Base-by-base conservation (phyloP, 2,888 invertebrate genomes). In the Eupeodes luniger region DNA sequence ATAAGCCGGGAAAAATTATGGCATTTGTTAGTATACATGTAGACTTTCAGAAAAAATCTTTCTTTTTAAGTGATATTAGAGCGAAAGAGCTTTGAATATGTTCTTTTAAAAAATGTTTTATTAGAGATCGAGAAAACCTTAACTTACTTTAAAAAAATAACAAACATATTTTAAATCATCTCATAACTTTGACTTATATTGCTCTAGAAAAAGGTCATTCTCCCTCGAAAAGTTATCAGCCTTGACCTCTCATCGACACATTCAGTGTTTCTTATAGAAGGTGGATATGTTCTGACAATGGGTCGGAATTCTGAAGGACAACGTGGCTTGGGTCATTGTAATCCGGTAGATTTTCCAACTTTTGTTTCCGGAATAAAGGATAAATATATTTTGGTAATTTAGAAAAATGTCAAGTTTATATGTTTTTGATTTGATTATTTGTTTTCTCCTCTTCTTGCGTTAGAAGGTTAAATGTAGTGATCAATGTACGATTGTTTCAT, bases 221-320 rank as follows among this genome's bases (percentile, higher is more conserved):
- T 96, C n/a, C 94, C 94, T 0, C 94, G 95, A 76, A 94, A 94
- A 90, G 95, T 96, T 7, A 91, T 94, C 4, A 94, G 95, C 90
- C 94, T 96, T 4, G 94, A 95, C 64, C 94, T 96, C 91, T 96
- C 96, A 0, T 92, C 92, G 10, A 94, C 94, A 66, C 96, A 96
- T 91, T 95, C 95, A 1, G 95, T 95, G 7, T 94, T 96, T 61
- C 93, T 96, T 6, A 94, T 96, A 0, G 95, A 95, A 91, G 94
- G 95, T 27, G 96, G 96, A 1, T 95, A 95, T 90, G 94, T 96
- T 11, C 94, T 95, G 81, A 95, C 96, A 4, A 94, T 96, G 92
- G 96, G 96, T 0, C 93, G 94, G n/a, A 96, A 96, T 91, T 91
- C 92, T 1, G 95, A 95, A 75, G 96, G 95, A 5, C 96, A 96